Evolutionary conservation across 2,113 vertebrate species (phyloP).

Genomic region (Tricholaema leucomelas): DNA sequence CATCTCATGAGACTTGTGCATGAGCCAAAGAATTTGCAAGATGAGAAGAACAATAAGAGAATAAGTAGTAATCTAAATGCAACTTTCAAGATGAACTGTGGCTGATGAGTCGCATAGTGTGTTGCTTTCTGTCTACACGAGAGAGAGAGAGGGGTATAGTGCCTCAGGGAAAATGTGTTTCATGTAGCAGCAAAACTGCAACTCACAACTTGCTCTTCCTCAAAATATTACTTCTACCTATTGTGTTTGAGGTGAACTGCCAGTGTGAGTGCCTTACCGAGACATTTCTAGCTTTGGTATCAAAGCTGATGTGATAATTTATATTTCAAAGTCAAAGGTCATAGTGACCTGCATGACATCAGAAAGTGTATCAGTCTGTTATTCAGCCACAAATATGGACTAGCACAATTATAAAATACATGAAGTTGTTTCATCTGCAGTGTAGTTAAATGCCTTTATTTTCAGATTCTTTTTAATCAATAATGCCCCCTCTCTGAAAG

Average conservation of each 20-base stretch:
- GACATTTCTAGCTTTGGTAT: not conserved
- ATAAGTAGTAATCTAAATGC: not conserved
- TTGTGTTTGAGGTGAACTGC: not conserved
- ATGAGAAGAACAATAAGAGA: not conserved
- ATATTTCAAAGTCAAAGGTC: not conserved
- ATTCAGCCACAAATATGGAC: not conserved
- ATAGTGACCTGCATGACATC: not conserved
- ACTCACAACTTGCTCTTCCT: not conserved
- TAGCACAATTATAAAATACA: not conserved
- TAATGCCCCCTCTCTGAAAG: not conserved
- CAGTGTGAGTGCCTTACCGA: accelerated
- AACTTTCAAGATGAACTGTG: not conserved
- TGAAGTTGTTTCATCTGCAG: not conserved
- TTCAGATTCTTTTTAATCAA: not conserved
- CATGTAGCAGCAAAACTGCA: not conserved
- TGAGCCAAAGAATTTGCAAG: not conserved
- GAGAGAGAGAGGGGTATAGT: not conserved
- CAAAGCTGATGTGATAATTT: not conserved
- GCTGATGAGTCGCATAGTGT: accelerated
- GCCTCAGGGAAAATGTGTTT: not conserved
- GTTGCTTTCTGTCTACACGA: not conserved
- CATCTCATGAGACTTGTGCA: not conserved
- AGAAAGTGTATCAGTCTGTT: not conserved
- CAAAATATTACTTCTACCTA: not conserved
- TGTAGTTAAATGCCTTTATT: not conserved